phyloP scores from a whole-genome alignment of 1,140 invertebrate species.

The Gryllus bimaculatus region DNA sequence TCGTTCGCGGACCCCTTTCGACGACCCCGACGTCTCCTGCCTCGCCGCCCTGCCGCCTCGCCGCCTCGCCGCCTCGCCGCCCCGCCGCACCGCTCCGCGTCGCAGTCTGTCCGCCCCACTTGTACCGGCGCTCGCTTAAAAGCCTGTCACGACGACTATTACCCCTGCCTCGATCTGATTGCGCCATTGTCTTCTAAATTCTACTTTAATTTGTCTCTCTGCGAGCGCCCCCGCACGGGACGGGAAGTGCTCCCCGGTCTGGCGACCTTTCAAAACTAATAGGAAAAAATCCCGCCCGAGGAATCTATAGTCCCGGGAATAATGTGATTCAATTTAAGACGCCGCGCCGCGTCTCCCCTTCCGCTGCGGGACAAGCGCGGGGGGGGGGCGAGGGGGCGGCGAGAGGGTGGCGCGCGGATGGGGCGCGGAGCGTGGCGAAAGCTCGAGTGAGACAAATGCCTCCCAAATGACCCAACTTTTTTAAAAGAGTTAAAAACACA shows the following conservation, averaged over 20 bases:
- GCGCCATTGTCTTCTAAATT: background rate
- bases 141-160: too few species aligned
- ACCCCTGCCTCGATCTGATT: background rate
- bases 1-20: too few species aligned
- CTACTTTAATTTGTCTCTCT: background rate
- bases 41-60: too few species aligned
- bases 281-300: background rate
- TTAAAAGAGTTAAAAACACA: background rate
- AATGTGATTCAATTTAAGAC: conserved; percentile 5
- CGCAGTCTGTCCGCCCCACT: too few species aligned
- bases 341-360: too few species aligned
- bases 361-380: background rate
- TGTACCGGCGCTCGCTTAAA: too few species aligned
- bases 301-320: background rate
- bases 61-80: too few species aligned
- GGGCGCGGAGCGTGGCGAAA: background rate
- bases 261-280: background rate
- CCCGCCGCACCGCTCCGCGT: too few species aligned
- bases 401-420: background rate
- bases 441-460: conserved; percentile 12
- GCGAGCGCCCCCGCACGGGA: background rate
- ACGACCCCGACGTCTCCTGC: too few species aligned
- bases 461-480: conserved; percentile 17
- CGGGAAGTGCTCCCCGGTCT: background rate
- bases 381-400: too few species aligned